Percentiles rank a stretch among this genome's conserved stretches.
Evolutionary conservation across 2,113 vertebrate species (phyloP).

Genomic region (Oncorhynchus masou): DNA sequence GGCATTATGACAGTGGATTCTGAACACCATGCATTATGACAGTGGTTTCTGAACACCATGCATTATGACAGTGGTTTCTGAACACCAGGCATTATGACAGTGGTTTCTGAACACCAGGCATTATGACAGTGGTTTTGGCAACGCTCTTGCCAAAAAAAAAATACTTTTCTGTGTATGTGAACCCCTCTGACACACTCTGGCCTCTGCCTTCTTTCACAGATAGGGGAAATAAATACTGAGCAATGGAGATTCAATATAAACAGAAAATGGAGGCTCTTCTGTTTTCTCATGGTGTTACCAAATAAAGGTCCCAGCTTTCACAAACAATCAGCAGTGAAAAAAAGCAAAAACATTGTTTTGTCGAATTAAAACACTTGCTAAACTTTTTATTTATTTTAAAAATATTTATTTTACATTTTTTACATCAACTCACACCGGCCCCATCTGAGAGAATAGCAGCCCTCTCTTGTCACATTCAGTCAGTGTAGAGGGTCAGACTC

Average conservation of each 20-base stretch:
- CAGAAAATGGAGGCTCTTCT: conserved; percentile 28
- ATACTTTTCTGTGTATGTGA: conserved; percentile 55
- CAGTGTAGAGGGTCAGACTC: too few relatives aligned
- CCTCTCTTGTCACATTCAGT: too few relatives aligned
- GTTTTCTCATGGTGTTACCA: conserved; percentile 60
- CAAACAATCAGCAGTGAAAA: conserved; percentile 50
- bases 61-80: too few relatives aligned
- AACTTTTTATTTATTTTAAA: not conserved
- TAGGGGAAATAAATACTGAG: conserved; percentile 63
- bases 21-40: too few relatives aligned
- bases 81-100: too few relatives aligned
- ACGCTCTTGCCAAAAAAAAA: conserved; percentile 32
- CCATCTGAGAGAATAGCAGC: too few relatives aligned
- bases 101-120: too few relatives aligned
- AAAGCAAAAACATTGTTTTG: conserved; percentile 34
- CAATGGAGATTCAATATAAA: conserved; percentile 57
- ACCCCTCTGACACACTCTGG: conserved; percentile 52
- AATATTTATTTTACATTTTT: not conserved
- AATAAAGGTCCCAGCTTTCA: conserved; percentile 48
- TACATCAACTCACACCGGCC: too few relatives aligned
- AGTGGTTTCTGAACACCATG: too few relatives aligned
- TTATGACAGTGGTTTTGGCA: too few relatives aligned
- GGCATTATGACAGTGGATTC: too few relatives aligned
- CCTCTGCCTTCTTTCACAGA: conserved; percentile 53
- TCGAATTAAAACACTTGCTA: conserved; percentile 46